Evolutionary conservation across 2,888 invertebrate genomes (phyloP), one percentile per base, ranked within the genome.

Genomic region (Diplolepis rosae): DNA sequence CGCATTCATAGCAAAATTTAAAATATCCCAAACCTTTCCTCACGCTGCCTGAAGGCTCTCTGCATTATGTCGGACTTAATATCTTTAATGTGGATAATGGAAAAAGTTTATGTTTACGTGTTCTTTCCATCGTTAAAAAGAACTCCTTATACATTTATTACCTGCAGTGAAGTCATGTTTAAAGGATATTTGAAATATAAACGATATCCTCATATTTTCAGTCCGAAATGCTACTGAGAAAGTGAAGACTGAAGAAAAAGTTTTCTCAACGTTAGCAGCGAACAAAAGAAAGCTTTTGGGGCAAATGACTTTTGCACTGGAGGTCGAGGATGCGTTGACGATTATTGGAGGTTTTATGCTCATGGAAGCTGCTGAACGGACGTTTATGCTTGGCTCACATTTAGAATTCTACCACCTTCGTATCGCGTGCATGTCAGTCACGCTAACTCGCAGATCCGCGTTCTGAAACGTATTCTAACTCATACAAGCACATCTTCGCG

Each of bases 371-470:
- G 24, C n/a, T 39, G 56, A 61, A 39, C 56, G 39, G 56, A 61
- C 56, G 56, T 61, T 68, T 68, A 68, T 68, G 54, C 68, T 68
- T 68, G 54, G 54, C 45, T 28, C 39, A 56, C 68, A 42, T 68
- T 68, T 68, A 54, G 52, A 68, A 68, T 68, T 56, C 54, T 24
- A 42, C 54, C 68, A 39, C 54, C 54, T 42, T 42, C 42, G 42
- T 42, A 68, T 68, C 68, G 68, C 68, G 68, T 68, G 68, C 68
- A 54, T 32, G 68, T 56, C 68, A 54, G 52, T 68, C 68, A 54
- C 52, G 42, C 52, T 11, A 54, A 45, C 54, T 68, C 39, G 54
- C 27, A 42, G 54, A 68, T 68, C 35, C 68, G 39, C 35, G 68
- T 45, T 68, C 13, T 24, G 22, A 39, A 56, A 56, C 32, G 22